phyloP scores from a whole-genome alignment of 2,797 vertebrate genomes.

The Echiichthys vipera region DNA sequence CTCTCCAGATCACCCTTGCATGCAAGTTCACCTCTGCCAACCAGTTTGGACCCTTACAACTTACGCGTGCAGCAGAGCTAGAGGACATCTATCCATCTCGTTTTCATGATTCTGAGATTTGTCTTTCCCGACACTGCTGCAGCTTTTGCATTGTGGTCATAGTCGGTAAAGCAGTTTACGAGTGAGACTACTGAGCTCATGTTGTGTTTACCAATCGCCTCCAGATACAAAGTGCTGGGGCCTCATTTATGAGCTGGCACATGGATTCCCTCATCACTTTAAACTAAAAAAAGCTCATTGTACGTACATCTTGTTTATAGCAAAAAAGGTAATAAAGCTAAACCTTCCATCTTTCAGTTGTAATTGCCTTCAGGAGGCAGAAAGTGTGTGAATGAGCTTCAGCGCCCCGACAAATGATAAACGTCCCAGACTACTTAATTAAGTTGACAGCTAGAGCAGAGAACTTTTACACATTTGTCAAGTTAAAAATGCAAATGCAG shows the following conservation, averaged over 20 bases:
- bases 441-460: conserved; percentile 27
- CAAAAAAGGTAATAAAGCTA: conserved; percentile 69
- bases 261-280: conserved; percentile 56
- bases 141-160: conserved; percentile 42
- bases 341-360: conserved; percentile 59
- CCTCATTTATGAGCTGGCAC: conserved; percentile 77
- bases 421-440: conserved; percentile 61
- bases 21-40: conserved; percentile 52
- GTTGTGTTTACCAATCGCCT: conserved; percentile 73
- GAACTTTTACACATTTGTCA: conserved; percentile 22
- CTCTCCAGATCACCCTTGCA: conserved; percentile 59
- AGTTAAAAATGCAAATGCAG: conserved; percentile 5
- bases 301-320: conserved; percentile 68
- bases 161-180: conserved; percentile 54
- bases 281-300: conserved; percentile 63
- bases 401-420: conserved; percentile 39
- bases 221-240: conserved; percentile 58
- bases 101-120: neutral
- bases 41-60: conserved; percentile 14
- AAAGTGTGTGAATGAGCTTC: conserved; percentile 61
- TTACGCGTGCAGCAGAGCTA: neutral
- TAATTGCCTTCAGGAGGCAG: conserved; percentile 57
- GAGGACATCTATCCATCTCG: conserved; percentile 6
- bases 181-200: conserved; percentile 63
- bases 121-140: conserved; percentile 30